phyloP scores from a whole-genome alignment of 2,888 invertebrate species.

The Lasioglossum leucozonium region DNA sequence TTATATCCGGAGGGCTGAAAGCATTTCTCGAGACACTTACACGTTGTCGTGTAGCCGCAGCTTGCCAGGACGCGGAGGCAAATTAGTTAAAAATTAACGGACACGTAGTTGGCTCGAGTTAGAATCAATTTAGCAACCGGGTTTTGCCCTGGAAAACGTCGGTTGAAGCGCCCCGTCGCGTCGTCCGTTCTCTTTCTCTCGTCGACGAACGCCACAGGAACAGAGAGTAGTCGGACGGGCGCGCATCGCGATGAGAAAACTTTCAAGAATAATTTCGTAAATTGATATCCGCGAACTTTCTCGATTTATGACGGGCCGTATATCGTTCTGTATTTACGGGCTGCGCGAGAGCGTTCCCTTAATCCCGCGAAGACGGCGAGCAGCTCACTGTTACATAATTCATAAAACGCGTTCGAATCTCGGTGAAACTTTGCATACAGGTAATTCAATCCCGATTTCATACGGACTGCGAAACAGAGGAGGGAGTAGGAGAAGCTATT shows the following conservation, averaged over 20 bases:
- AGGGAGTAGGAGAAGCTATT: slow-evolving; percentile 11
- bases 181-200: not conserved
- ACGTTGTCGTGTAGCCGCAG: not conserved
- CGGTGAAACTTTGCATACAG: slow-evolving; percentile 43
- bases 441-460: slow-evolving; percentile 55
- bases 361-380: slow-evolving; percentile 12
- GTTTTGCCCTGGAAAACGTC: not conserved
- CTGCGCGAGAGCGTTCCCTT: not conserved
- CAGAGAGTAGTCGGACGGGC: not conserved
- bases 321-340: slow-evolving; percentile 22
- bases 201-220: not conserved
- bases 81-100: slow-evolving; percentile 13
- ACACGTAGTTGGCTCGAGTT: slow-evolving; percentile 15
- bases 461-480: not conserved
- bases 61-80: not conserved
- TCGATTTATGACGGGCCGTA: slow-evolving; percentile 29
- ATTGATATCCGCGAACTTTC: slow-evolving; percentile 32
- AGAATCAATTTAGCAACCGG: not conserved
- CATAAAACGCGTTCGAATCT: slow-evolving; percentile 48
- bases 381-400: slow-evolving; percentile 42
- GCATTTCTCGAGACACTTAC: not conserved
- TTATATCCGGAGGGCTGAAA: not conserved
- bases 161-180: no score
- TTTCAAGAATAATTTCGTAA: slow-evolving; percentile 29
- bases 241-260: slow-evolving; percentile 15